phyloP scores from a whole-genome alignment of 2,888 invertebrate species.

The Agonopterix arenella region DNA sequence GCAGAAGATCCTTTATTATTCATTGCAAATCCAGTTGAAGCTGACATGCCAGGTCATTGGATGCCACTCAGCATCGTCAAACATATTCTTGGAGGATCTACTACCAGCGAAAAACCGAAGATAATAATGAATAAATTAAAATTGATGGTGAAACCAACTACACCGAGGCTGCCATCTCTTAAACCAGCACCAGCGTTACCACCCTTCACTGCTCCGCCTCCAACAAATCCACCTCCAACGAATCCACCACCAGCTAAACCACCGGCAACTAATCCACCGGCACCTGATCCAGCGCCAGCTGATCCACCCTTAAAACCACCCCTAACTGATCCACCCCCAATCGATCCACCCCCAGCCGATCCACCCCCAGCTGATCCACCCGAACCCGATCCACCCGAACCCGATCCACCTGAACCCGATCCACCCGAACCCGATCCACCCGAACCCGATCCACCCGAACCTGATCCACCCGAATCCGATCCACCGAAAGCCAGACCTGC shows the following conservation, averaged over 20 bases:
- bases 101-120: slow-evolving; percentile 5
- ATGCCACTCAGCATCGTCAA: slow-evolving; percentile 38
- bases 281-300: background rate
- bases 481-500: background rate
- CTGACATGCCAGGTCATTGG: slow-evolving; percentile 47
- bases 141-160: background rate
- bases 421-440: background rate
- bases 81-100: slow-evolving; percentile 18
- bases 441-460: background rate
- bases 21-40: slow-evolving; percentile 43
- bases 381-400: background rate
- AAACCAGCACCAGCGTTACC: slow-evolving; percentile 3
- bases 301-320: background rate
- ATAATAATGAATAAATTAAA: background rate
- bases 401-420: background rate
- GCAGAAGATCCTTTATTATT: slow-evolving; percentile 34
- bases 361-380: background rate
- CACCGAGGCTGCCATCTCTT: background rate
- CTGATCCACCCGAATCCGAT: background rate
- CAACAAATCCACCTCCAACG: background rate
- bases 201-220: slow-evolving; percentile 1
- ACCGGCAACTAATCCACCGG: background rate
- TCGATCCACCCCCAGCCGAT: background rate
- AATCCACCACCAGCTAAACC: background rate
- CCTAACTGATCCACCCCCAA: background rate